Base-by-base conservation (phyloP, 1,140 invertebrate genomes). In the Zaprionus africanus region DNA sequence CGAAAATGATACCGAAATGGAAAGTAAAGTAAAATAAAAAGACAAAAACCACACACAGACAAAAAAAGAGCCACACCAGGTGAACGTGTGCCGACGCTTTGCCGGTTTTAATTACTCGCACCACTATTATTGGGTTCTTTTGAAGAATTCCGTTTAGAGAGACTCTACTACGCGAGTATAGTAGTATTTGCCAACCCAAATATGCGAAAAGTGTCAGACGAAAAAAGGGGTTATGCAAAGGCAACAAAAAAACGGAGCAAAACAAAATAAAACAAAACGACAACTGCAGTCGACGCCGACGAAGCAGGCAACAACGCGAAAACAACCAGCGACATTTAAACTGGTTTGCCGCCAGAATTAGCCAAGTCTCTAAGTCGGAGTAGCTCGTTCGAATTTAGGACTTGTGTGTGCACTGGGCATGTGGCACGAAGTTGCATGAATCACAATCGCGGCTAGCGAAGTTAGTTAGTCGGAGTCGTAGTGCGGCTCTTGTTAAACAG, bases 301-400 rank as follows among this genome's bases (percentile, higher is more conserved):
- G 67, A 17, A 64, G 43, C 51, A 54, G 24, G 15, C 22, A 43
- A 38, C 13, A n/a, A 56, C 13, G 41, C 41, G 24, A 61, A 49
- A 60, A 57, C 56, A 60, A 34, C 24, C 56, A 65, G 46, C 53
- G 60, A 54, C 56, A 76, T 75, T 69, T 72, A 88, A 88, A 86
- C 83, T 88, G 83, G 83, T 86, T 86, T 86, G 43, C 54, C 19
- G 73, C 78, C 85, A 90, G 85, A 87, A 87, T 87, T 84, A 84
- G 81, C 84, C 85, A 84, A 81, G 81, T 78, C 71, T 65, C 59
- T 43, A 65, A 46, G 54, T 34, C 41, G 70, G 64, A 82, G 71
- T 67, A 83, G 61, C 65, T 67, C 69, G 54, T 68, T 22, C 54
- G 54, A 57, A 34, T 58, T 70, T 58, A 51, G 64, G 64, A 78